Percentiles rank a stretch among this genome's conserved stretches.
phyloP scores from a whole-genome alignment of 2,113 vertebrate genomes.

The Holacanthus passer region DNA sequence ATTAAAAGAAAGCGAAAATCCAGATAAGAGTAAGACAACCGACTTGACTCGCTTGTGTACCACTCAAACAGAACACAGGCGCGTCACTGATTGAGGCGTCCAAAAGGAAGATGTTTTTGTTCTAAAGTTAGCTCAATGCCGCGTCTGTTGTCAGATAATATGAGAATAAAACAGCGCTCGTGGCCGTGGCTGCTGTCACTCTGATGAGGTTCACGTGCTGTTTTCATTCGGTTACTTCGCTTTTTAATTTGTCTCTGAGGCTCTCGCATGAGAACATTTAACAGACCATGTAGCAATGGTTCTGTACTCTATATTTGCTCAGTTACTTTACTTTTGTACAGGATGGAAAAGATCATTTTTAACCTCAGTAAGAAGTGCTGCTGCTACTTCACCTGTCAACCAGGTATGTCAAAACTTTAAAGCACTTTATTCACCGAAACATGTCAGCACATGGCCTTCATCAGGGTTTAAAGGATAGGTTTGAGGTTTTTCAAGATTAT shows the following conservation, averaged over 20 bases:
- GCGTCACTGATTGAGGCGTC: conserved; percentile 16
- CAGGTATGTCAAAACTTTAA: too few species aligned
- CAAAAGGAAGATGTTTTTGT: conserved; percentile 41
- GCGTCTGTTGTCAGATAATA: conserved; percentile 39
- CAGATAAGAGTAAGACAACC: conserved; percentile 34
- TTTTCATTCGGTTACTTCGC: conserved; percentile 15
- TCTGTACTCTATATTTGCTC: background rate
- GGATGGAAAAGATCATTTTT: background rate
- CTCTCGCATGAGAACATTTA: background rate
- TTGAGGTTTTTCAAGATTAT: background rate
- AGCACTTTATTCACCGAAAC: background rate
- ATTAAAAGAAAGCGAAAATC: conserved; percentile 39
- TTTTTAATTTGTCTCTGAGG: conserved; percentile 31
- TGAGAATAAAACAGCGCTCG: conserved; percentile 26
- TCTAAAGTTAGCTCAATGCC: conserved; percentile 53
- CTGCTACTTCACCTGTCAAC: background rate
- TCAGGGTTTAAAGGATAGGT: background rate
- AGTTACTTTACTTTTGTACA: background rate
- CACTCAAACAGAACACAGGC: conserved; percentile 30
- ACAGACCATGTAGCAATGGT: background rate
- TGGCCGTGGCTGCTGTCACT: conserved; percentile 43
- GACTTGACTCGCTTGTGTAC: conserved; percentile 6
- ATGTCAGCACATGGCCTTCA: background rate
- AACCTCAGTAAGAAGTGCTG: background rate
- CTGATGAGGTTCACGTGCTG: conserved; percentile 18